These are phyloP conservation scores for Catostylus mosaicus DNA, from an alignment of 30 jellyfish, hydroid and myxozoan genomes.

Conservation along the genomic window DNA sequence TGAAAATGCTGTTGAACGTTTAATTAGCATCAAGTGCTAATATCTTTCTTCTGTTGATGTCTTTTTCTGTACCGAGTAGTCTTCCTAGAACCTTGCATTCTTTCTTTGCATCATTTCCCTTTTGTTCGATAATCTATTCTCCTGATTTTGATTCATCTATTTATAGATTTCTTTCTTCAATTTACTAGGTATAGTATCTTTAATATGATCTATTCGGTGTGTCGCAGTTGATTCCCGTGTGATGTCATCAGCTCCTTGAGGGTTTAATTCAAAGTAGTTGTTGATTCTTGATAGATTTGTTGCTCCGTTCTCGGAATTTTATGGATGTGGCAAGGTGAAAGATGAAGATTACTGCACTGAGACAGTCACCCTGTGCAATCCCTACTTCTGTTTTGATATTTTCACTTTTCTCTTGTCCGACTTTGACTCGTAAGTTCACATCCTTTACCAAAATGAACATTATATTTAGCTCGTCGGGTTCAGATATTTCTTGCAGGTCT, in stretches of 20 bases:
- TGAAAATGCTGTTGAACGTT: constrained; percentile 51
- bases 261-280: neutral
- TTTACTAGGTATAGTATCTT: constrained; percentile 45
- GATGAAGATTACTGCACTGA: too few species aligned
- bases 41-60: constrained; percentile 48
- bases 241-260: constrained; percentile 77
- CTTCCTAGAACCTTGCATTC: constrained; percentile 56
- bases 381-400: too few species aligned
- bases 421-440: constrained; percentile 28
- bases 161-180: constrained; percentile 45
- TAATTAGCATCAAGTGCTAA: constrained; percentile 25
- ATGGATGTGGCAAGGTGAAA: too few species aligned
- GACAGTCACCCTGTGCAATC: too few species aligned
- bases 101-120: constrained; percentile 64
- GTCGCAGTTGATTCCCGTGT: constrained; percentile 57
- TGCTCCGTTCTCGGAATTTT: too few species aligned
- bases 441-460: too few species aligned
- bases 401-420: constrained; percentile 18
- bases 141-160: constrained; percentile 56
- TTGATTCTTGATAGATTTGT: too few species aligned
- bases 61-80: constrained; percentile 51
- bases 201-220: constrained; percentile 48
- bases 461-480: constrained; percentile 58
- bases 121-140: constrained; percentile 55
- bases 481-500: constrained; percentile 33